A percentile compares a stretch with the other conserved stretches of the same genome.
Conservation (phyloP, 2,888 invertebrate species). For the Tanytarsus gracilentus region DNA sequence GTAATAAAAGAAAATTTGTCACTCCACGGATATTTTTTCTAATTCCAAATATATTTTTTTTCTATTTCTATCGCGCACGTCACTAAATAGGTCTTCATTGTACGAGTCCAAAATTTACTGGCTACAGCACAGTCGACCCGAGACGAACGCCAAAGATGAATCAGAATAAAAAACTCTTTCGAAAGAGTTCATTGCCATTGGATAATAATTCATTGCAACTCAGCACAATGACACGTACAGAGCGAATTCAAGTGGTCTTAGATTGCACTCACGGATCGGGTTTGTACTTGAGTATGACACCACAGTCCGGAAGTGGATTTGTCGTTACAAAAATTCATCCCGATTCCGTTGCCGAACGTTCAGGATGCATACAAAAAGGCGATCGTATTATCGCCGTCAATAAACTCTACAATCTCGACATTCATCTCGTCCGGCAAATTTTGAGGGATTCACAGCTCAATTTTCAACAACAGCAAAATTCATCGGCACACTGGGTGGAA, state of each 20-base stretch:
- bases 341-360: constrained; percentile 48
- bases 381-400: constrained; percentile 81
- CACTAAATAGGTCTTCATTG: constrained; percentile 32
- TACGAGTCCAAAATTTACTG: constrained; percentile 47
- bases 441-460: constrained; percentile 36
- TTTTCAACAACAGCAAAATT: constrained; percentile 37
- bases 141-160: constrained; percentile 41
- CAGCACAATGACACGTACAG: constrained; percentile 34
- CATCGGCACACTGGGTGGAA: constrained; percentile 56
- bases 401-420: constrained; percentile 60
- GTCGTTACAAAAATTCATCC: constrained; percentile 39
- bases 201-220: constrained; percentile 34
- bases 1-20: constrained; percentile 19
- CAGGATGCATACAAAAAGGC: constrained; percentile 66
- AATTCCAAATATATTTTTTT: constrained; percentile 5
- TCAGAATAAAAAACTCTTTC: constrained; percentile 42
- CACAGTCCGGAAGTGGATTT: constrained; percentile 39
- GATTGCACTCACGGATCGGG: constrained; percentile 44
- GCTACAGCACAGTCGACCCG: constrained; percentile 50
- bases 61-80: constrained; percentile 23
- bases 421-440: constrained; percentile 47
- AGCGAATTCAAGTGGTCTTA: constrained; percentile 42
- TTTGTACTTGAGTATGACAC: constrained; percentile 37
- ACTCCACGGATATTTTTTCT: background rate
- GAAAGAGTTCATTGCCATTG: constrained; percentile 46